Evolutionary conservation across 2,888 invertebrate species (phyloP).

Genomic region (Melipona beecheii): DNA sequence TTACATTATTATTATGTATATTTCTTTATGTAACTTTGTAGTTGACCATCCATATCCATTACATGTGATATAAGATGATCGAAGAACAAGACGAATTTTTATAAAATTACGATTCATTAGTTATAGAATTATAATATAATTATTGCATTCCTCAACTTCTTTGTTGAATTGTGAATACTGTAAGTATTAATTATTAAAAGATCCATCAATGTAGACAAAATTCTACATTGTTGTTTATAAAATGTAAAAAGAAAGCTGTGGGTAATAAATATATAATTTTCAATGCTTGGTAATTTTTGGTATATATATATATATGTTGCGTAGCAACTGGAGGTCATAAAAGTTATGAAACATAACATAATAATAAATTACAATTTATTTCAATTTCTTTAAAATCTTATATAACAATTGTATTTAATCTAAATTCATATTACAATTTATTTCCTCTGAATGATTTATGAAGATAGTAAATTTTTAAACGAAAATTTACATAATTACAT

Average conservation of each 20-base stretch:
- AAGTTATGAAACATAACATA: conserved; percentile 60
- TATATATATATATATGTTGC: background rate
- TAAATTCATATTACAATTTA: conserved; percentile 65
- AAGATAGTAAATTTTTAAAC: conserved; percentile 34
- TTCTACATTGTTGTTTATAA: conserved; percentile 53
- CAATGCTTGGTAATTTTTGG: conserved; percentile 42
- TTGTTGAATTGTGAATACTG: conserved; percentile 68
- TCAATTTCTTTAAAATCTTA: conserved; percentile 78
- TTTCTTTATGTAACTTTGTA: conserved; percentile 42
- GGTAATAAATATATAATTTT: conserved; percentile 70
- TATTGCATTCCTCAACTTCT: conserved; percentile 66
- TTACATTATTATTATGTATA: conserved; percentile 31
- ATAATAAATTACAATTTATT: conserved; percentile 83
- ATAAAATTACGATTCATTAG: conserved; percentile 55
- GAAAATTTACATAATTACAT: conserved; percentile 35
- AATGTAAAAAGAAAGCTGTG: conserved; percentile 63
- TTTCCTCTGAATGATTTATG: conserved; percentile 26
- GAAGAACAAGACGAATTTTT: conserved; percentile 60
- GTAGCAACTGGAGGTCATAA: background rate
- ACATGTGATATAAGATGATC: conserved; percentile 61
- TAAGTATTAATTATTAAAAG: conserved; percentile 62
- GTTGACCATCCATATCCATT: conserved; percentile 60
- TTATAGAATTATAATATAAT: conserved; percentile 54
- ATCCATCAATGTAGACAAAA: conserved; percentile 44
- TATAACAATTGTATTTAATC: conserved; percentile 78